A percentile compares a stretch with the other conserved stretches of the same genome.
Conservation (phyloP, 1,140 invertebrate species). For the Polyergus mexicanus region DNA sequence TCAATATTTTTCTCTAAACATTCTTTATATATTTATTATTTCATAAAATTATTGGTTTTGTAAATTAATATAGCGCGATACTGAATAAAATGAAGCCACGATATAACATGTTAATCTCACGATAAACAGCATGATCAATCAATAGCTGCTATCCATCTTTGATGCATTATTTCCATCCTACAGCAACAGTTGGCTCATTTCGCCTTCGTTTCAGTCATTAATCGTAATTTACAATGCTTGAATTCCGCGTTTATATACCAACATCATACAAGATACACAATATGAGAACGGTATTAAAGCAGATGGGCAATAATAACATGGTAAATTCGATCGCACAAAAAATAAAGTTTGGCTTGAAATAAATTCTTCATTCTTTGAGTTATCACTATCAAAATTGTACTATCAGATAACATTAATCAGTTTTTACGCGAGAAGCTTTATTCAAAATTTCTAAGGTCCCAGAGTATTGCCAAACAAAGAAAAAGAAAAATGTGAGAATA, state of each 20-base stretch:
- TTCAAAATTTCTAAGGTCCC: background rate
- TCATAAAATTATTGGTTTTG: conserved; percentile 12
- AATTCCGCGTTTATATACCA: conserved; percentile 7
- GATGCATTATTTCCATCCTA: conserved; percentile 1
- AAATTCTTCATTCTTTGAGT: background rate
- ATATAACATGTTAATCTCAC: conserved; percentile 30
- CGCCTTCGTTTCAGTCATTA: conserved; percentile 29
- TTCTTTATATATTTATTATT: background rate
- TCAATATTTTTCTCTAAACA: background rate
- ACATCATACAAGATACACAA: background rate
- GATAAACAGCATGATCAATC: conserved; percentile 2
- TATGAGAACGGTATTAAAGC: conserved; percentile 11
- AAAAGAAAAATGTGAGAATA: background rate
- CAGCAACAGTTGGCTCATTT: conserved; percentile 47
- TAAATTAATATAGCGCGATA: background rate
- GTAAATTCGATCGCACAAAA: background rate
- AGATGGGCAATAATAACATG: background rate
- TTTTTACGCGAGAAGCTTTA: background rate
- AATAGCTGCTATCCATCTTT: conserved; percentile 6
- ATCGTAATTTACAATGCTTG: conserved; percentile 5
- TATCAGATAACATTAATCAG: background rate
- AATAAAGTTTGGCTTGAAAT: background rate
- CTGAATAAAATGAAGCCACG: conserved; percentile 8
- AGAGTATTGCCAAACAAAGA: background rate
- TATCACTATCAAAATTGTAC: background rate